Evolutionary conservation across 64 coral and sea anemone species (phyloP), one percentile per base, ranked within the genome.

Genomic region (Porites lutea): DNA sequence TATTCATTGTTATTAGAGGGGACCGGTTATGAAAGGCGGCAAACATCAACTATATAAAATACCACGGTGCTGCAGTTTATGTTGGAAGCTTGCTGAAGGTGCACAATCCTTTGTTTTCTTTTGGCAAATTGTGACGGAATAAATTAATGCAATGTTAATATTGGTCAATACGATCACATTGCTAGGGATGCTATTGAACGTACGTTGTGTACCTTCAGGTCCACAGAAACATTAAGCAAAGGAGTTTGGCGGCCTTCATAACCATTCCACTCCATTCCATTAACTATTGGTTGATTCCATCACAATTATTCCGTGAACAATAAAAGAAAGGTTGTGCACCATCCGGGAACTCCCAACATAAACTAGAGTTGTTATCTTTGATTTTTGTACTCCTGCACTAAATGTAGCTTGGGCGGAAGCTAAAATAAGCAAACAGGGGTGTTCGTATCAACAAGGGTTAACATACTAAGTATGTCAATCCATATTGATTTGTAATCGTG

Each of bases 141-240:
- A 68, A 68, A 68, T 68, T 68, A 68, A 68, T 68, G 65, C 3
- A 68, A 68, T 19, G 65, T 68, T 68, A 16, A 16, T 19, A 68
- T 68, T 68, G 65, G 65, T 68, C 65, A 68, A 68, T 68, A 68
- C 65, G 16, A 68, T 68, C 65, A 68, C 11, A 68, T 16, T 68
- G 65, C 11, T 68, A 68, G 65, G 65, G 22, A 68, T 68, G 11
- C 65, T 68, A 0, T 68, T 68, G 7, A 68, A 68, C 65, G 65
- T 68, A 68, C 65, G 65, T 68, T 68, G 65, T 68, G 65, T 20
- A 68, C 65, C 16, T 68, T 19, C 65, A 68, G 65, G 65, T 68
- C 65, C 65, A 68, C 65, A 68, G 16, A 68, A 68, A 68, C 65
- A 68, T 68, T 6, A 6, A 68, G 16, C 65, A 68, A 15, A 68